Percentiles rank a stretch among this genome's conserved stretches.
Evolutionary conservation across 2,888 invertebrate species (phyloP).

Genomic region (Drosophila meridionalis): DNA sequence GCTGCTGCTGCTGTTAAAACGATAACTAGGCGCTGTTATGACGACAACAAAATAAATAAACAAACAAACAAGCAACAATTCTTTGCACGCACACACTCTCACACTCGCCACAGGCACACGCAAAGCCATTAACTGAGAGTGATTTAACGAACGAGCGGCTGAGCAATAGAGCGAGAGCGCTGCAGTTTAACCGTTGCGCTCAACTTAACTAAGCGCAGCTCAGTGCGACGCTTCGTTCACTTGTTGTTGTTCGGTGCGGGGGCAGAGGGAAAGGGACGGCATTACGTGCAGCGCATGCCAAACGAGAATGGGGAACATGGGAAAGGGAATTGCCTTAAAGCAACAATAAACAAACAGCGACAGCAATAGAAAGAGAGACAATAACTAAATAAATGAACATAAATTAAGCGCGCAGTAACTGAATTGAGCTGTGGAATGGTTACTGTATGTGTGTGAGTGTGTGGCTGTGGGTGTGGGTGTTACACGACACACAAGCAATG

Average conservation of each 20-base stretch:
- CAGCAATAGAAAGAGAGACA: conserved; percentile 38
- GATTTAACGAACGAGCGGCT: conserved; percentile 20
- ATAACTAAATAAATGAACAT: conserved; percentile 58
- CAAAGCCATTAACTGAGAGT: conserved; percentile 39
- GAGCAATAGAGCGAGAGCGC: conserved; percentile 22
- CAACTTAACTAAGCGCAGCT: conserved; percentile 67
- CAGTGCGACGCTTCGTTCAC: conserved; percentile 26
- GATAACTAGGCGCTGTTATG: conserved; percentile 75
- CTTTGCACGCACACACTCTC: conserved; percentile 67
- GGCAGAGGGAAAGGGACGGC: conserved; percentile 8
- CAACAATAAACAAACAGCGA: conserved; percentile 20
- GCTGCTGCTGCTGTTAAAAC: conserved; percentile 46
- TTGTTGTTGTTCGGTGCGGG: background rate
- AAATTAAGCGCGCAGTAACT: conserved; percentile 52
- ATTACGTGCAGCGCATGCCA: conserved; percentile 58
- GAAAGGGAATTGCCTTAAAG: conserved; percentile 23
- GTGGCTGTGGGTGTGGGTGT: conserved; percentile 11
- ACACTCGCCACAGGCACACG: conserved; percentile 5
- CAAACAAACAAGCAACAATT: conserved; percentile 59
- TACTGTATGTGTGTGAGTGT: conserved; percentile 6
- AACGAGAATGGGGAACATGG: conserved; percentile 19
- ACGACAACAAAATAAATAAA: conserved; percentile 58
- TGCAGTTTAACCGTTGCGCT: conserved; percentile 59
- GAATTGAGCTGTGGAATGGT: conserved; percentile 21
- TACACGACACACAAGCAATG: conserved; percentile 47